These are phyloP conservation scores for Thalpophila matura DNA, from an alignment of 2,888 invertebrate species.

Conservation along the genomic window DNA sequence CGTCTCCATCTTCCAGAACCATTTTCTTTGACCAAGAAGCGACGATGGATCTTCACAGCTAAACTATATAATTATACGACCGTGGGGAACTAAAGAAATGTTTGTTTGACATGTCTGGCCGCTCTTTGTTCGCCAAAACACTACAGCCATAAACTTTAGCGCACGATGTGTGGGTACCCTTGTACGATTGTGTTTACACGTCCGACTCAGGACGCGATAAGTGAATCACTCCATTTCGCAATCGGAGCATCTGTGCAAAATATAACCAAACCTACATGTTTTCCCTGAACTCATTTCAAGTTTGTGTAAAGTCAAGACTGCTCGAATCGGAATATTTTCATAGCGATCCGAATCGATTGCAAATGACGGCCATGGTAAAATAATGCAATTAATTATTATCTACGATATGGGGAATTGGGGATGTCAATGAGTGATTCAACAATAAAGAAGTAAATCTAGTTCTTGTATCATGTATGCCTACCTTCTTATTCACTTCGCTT, in stretches of 20 bases:
- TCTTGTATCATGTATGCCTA: too few species aligned
- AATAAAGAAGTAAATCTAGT: too few species aligned
- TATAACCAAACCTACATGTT: conserved; percentile 27
- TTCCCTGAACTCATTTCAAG: conserved; percentile 42
- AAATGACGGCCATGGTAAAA: not conserved
- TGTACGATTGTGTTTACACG: conserved; percentile 18
- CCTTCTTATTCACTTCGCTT: too few species aligned
- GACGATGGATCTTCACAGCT: too few species aligned
- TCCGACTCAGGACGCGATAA: conserved; percentile 29
- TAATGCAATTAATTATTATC: too few species aligned
- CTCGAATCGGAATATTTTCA: not conserved
- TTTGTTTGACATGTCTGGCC: conserved; percentile 9
- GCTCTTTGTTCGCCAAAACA: conserved; percentile 8
- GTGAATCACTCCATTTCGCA: conserved; percentile 22
- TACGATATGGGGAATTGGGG: too few species aligned
- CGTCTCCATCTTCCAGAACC: too few species aligned
- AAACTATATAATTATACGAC: too few species aligned
- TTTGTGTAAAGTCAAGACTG: conserved; percentile 3
- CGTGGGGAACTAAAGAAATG: not conserved
- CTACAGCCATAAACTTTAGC: not conserved
- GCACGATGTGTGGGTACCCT: not conserved
- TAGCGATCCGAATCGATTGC: not conserved
- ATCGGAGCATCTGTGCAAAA: conserved; percentile 32
- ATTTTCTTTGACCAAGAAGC: too few species aligned
- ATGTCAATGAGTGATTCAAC: too few species aligned